phyloP scores from a whole-genome alignment of 2,113 vertebrate genomes.

The Hepsetus odoe region DNA sequence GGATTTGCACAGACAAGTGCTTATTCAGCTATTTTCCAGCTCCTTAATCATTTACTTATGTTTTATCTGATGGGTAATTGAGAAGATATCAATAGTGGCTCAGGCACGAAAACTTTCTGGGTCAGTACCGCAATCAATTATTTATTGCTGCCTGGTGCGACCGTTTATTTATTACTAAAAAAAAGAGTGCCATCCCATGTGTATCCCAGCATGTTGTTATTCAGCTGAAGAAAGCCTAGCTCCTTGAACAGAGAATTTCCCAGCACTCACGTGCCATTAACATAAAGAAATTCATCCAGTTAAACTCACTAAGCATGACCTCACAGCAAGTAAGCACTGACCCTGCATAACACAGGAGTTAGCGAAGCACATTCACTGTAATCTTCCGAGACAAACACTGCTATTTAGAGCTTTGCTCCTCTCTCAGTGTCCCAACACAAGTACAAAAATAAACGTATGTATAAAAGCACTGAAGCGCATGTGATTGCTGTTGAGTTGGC shows the following conservation, averaged over 20 bases:
- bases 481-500: constrained; percentile 62
- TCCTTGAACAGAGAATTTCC: background rate
- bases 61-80: constrained; percentile 37
- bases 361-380: constrained; percentile 32
- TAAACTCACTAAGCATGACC: constrained; percentile 13
- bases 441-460: constrained; percentile 69
- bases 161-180: background rate
- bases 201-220: constrained; percentile 9
- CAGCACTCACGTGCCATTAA: background rate
- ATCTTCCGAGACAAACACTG: constrained; percentile 57
- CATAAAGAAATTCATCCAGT: background rate
- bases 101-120: constrained; percentile 41
- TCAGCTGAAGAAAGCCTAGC: background rate
- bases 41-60: constrained; percentile 47
- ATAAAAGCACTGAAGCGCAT: constrained; percentile 45
- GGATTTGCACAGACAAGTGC: constrained; percentile 24
- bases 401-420: constrained; percentile 30
- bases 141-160: constrained; percentile 9
- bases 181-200: background rate
- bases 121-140: constrained; percentile 27
- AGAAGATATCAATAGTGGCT: constrained; percentile 38
- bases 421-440: constrained; percentile 54
- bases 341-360: constrained; percentile 7
- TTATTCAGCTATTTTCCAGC: constrained; percentile 35
- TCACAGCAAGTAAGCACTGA: background rate